Evolutionary conservation across 2,113 vertebrate species (phyloP).

Genomic region (Menura novaehollandiae): DNA sequence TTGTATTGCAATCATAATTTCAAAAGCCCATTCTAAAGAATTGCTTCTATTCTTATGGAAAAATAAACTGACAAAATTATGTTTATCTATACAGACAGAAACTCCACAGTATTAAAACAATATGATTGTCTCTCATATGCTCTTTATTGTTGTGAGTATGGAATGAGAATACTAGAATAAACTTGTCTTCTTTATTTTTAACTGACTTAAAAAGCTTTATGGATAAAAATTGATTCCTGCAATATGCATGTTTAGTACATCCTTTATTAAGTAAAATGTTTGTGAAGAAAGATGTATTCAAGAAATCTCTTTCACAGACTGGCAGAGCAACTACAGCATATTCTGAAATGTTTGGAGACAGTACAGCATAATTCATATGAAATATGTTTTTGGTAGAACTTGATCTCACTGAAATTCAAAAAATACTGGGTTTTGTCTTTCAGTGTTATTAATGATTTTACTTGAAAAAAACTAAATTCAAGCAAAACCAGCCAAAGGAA

Average conservation of each 20-base stretch:
- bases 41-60: neutral
- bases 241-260: neutral
- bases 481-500: neutral
- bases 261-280: neutral
- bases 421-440: neutral
- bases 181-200: neutral
- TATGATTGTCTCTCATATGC: neutral
- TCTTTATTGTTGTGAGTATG: neutral
- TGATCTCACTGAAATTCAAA: neutral
- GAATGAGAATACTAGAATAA: neutral
- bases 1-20: neutral
- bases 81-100: neutral
- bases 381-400: neutral
- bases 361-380: neutral
- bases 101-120: neutral
- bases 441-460: neutral
- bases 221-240: neutral
- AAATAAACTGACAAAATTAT: neutral
- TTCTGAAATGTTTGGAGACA: neutral
- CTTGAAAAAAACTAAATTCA: neutral
- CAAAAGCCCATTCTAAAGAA: neutral
- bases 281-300: neutral
- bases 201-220: neutral
- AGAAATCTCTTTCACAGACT: neutral
- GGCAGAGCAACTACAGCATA: neutral